Base-by-base conservation (phyloP, 2,888 invertebrate genomes). In the Thereva unica region DNA sequence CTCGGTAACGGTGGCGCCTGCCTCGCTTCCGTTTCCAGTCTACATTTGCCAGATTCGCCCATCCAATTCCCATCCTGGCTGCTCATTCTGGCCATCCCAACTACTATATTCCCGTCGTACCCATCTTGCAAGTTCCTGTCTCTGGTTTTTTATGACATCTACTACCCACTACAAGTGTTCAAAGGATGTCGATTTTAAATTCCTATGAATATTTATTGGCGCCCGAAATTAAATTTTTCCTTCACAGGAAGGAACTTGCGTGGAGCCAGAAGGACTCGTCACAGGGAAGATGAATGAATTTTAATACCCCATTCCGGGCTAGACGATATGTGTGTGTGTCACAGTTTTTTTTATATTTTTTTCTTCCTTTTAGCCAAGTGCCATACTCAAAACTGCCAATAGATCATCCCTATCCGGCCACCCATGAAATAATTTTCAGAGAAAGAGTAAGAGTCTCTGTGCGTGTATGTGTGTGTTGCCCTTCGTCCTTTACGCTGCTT, bases 121-220 rank as follows among this genome's bases (percentile, higher is more conserved):
- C 23, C 23, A 23, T 23, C 23, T 23, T 23, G 23, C 23, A 23
- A 23, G 41, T 52, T 63, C 66, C 55, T 50, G 50, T 66, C 63
- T 41, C 64, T 49, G 50, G 45, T 64, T 52, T 68, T 68, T 68
- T 67, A 68, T 67, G 68, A 64, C 64, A 64, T 57, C 45, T 64
- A 67, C 57, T 67, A 53, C 61, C 61, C 61, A 61, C 61, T 61
- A 61, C 61, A 61, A 61, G 40, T 61, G 50, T 50, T 66, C 57
- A 65, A 68, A 63, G 63, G 67, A 68, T 70, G 70, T 70, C 68
- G 52, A 70, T 70, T 70, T 70, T 67, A 68, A 70, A 70, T 70
- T 70, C 68, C 70, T 67, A 70, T 70, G 70, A 70, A 70, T 70
- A 70, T 70, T 70, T 70, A 70, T 70, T 67, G 67, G 45, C 44